Percentiles rank a stretch among this genome's conserved stretches.
Conservation (phyloP, 2,888 invertebrate genomes). For the Teleogryllus oceanicus region DNA sequence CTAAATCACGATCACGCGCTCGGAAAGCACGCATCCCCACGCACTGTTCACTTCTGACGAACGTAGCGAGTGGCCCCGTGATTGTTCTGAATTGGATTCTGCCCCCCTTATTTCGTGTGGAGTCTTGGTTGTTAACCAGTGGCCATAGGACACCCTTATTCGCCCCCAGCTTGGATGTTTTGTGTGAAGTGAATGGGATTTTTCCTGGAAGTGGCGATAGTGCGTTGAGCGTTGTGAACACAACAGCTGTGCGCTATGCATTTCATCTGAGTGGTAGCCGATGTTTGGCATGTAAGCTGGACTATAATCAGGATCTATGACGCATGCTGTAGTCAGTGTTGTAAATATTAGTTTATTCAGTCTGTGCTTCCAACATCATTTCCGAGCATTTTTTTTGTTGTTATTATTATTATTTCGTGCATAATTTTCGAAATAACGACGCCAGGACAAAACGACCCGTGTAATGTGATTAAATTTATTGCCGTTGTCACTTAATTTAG, state of each 20-base stretch:
- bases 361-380: neutral
- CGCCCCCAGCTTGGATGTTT: neutral
- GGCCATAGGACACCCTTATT: neutral
- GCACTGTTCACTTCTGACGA: neutral
- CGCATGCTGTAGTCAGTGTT: constrained; percentile 4
- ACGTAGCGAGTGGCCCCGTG: neutral
- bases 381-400: too few relatives aligned
- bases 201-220: neutral
- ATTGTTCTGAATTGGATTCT: neutral
- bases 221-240: neutral
- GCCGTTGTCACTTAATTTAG: too few relatives aligned
- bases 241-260: constrained; percentile 1
- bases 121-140: neutral
- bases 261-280: constrained; percentile 8
- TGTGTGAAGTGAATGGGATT: neutral
- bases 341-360: neutral
- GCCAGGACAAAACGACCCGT: too few relatives aligned
- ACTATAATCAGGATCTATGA: neutral
- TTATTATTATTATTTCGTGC: too few relatives aligned
- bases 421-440: too few relatives aligned
- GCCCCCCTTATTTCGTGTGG: neutral
- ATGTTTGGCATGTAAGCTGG: constrained; percentile 9
- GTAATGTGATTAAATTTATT: too few relatives aligned
- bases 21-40: neutral
- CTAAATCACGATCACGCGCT: constrained; percentile 3